phyloP scores from a whole-genome alignment of 2,888 invertebrate species.

The Lasioglossum leucozonium region DNA sequence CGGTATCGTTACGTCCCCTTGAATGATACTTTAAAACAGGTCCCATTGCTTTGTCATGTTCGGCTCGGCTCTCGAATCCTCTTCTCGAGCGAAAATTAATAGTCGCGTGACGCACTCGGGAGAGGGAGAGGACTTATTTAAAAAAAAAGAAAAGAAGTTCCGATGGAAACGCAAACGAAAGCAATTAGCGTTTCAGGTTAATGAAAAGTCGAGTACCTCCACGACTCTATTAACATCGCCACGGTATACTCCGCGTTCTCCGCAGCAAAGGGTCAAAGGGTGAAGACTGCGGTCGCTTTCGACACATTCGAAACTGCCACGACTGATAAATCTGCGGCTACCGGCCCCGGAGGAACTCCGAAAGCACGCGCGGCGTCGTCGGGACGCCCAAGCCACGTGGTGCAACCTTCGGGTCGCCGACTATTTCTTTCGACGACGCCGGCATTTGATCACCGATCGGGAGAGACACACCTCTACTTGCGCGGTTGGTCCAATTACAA shows the following conservation, averaged over 20 bases:
- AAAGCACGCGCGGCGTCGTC: constrained; percentile 40
- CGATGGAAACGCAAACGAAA: no score
- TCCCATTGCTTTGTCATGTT: neutral
- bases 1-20: constrained; percentile 13
- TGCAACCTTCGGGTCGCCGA: constrained; percentile 20
- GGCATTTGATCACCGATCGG: constrained; percentile 58
- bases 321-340: constrained; percentile 58
- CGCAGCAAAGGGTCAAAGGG: constrained; percentile 53
- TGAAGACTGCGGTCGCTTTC: constrained; percentile 58
- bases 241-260: neutral
- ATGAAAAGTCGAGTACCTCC: constrained; percentile 32
- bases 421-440: constrained; percentile 54
- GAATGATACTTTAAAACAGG: constrained; percentile 13
- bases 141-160: neutral
- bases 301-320: constrained; percentile 48
- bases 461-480: constrained; percentile 46
- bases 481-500: constrained; percentile 53
- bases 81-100: neutral
- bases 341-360: constrained; percentile 27
- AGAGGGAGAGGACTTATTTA: neutral
- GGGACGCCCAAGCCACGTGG: constrained; percentile 48
- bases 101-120: neutral
- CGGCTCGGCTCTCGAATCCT: neutral
- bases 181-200: constrained; percentile 24
- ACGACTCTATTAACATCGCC: constrained; percentile 47